Evolutionary conservation across 30 jellyfish, hydroid and myxozoan species (phyloP).

Genomic region (Aurelia sp.): DNA sequence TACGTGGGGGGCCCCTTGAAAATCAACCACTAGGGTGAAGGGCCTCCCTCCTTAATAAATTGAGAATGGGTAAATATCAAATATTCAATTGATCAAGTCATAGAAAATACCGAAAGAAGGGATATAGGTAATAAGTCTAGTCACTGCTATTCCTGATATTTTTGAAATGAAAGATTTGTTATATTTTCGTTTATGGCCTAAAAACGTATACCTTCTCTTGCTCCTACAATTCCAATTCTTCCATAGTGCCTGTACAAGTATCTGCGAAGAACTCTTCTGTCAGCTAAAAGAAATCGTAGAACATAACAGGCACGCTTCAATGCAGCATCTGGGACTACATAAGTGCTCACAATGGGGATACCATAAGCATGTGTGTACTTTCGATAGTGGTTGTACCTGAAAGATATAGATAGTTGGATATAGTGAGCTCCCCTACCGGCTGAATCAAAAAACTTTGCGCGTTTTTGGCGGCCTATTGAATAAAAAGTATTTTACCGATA

Average conservation of each 20-base stretch:
- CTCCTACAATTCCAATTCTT: constrained; percentile 84
- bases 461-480: too few species aligned
- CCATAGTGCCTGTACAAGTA: constrained; percentile 80
- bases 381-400: constrained; percentile 82
- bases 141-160: too few species aligned
- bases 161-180: background rate
- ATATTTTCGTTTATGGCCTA: background rate
- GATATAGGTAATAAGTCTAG: too few species aligned
- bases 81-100: too few species aligned
- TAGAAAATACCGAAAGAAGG: too few species aligned
- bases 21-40: too few species aligned
- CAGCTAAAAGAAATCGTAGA: constrained; percentile 80
- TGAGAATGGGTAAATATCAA: too few species aligned
- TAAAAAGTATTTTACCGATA: too few species aligned
- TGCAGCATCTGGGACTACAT: constrained; percentile 78
- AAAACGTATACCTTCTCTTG: constrained; percentile 72
- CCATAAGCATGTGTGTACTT: constrained; percentile 92
- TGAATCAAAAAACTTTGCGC: too few species aligned
- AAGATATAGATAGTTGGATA: background rate
- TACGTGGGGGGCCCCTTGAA: too few species aligned
- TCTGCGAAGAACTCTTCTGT: constrained; percentile 59
- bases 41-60: too few species aligned
- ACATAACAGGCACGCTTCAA: constrained; percentile 91
- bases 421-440: too few species aligned
- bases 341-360: constrained; percentile 75